A percentile compares a stretch with the other conserved stretches of the same genome.
phyloP scores from a whole-genome alignment of 2,888 invertebrate species.

The Thecocarcelia acutangulata region DNA sequence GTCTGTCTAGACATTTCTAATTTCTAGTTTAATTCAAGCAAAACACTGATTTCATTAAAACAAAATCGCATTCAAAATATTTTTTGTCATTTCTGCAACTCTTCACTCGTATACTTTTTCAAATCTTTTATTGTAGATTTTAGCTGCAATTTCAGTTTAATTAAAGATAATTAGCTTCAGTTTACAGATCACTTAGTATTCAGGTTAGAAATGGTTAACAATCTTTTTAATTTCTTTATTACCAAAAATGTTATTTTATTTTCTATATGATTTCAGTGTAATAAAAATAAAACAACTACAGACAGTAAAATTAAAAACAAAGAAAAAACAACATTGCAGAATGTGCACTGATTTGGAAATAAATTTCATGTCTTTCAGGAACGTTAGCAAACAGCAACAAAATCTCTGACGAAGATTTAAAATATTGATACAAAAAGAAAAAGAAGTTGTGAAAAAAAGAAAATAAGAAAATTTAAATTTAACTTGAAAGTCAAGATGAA shows the following conservation, averaged over 20 bases:
- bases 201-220: slow-evolving; percentile 59
- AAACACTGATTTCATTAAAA: slow-evolving; percentile 5
- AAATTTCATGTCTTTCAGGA: slow-evolving; percentile 55
- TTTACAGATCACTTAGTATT: slow-evolving; percentile 66
- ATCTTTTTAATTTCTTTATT: slow-evolving; percentile 20
- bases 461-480: background rate
- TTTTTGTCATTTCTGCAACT: slow-evolving; percentile 51
- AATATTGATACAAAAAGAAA: slow-evolving; percentile 27
- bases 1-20: slow-evolving; percentile 40
- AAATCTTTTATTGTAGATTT: background rate
- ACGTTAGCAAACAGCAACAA: slow-evolving; percentile 13
- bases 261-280: background rate
- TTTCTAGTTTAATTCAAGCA: slow-evolving; percentile 2
- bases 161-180: slow-evolving; percentile 38
- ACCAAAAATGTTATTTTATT: background rate
- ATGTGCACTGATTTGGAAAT: slow-evolving; percentile 70
- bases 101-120: background rate
- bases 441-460: slow-evolving; percentile 8
- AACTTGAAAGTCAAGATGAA: background rate
- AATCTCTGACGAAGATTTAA: slow-evolving; percentile 33
- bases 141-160: slow-evolving; percentile 21
- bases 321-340: slow-evolving; percentile 16
- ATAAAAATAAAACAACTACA: background rate
- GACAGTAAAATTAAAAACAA: slow-evolving; percentile 13
- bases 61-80: slow-evolving; percentile 4